phyloP scores from a whole-genome alignment of 1,140 invertebrate genomes.

The Rhyzopertha dominica region DNA sequence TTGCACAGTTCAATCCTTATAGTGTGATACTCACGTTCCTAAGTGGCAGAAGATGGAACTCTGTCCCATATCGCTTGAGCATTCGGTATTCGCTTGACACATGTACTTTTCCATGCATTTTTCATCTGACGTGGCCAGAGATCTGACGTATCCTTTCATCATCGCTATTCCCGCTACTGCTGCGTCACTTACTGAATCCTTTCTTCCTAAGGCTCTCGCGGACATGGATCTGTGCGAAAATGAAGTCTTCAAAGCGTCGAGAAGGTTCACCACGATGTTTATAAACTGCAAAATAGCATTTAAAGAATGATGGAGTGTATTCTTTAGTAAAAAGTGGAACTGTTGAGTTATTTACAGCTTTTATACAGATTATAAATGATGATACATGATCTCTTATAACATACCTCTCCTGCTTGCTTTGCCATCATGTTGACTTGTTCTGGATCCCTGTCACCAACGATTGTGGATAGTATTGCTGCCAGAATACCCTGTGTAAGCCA shows the following conservation, averaged over 20 bases:
- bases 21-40: constrained; percentile 72
- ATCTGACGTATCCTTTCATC: constrained; percentile 82
- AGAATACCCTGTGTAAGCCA: constrained; percentile 71
- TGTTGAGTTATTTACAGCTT: not conserved
- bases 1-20: constrained; percentile 9
- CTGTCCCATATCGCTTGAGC: constrained; percentile 73
- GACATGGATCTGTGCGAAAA: constrained; percentile 82
- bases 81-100: constrained; percentile 84
- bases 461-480: constrained; percentile 78
- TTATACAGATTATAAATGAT: not conserved
- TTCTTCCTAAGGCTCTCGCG: constrained; percentile 74
- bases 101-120: constrained; percentile 75
- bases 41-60: constrained; percentile 86
- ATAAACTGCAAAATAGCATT: constrained; percentile 76
- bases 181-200: constrained; percentile 80
- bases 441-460: constrained; percentile 83
- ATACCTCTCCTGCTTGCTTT: constrained; percentile 90
- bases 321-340: not conserved
- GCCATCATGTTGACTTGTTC: constrained; percentile 84
- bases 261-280: constrained; percentile 81
- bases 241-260: constrained; percentile 84
- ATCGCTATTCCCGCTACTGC: constrained; percentile 78
- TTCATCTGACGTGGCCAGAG: constrained; percentile 74
- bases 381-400: constrained; percentile 35
- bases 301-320: constrained; percentile 16